phyloP scores from a whole-genome alignment of 2,113 vertebrate genomes.

The Ictalurus furcatus region DNA sequence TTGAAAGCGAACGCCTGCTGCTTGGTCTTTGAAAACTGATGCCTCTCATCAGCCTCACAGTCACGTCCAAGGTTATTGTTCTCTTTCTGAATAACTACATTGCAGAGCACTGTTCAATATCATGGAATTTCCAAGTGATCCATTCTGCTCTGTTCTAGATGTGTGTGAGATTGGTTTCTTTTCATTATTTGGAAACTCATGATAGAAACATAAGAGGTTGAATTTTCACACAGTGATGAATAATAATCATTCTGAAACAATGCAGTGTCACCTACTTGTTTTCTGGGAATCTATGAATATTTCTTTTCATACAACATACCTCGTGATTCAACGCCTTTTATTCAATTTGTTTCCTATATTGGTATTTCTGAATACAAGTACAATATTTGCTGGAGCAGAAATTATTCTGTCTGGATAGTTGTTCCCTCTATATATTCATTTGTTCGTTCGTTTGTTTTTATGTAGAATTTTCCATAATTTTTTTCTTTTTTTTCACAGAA shows the following conservation, averaged over 20 bases:
- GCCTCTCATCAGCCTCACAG: background rate
- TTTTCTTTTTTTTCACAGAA: background rate
- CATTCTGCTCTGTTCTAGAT: background rate
- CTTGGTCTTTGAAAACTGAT: background rate
- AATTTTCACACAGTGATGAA: conserved; percentile 6
- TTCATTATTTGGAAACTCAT: conserved; percentile 5
- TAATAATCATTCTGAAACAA: background rate
- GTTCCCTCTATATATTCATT: background rate
- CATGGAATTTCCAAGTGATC: conserved; percentile 7
- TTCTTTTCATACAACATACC: background rate
- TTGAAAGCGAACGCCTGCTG: background rate
- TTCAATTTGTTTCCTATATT: background rate
- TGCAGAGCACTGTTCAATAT: background rate
- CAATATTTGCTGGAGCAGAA: background rate
- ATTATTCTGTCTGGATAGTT: background rate
- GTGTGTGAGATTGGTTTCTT: background rate
- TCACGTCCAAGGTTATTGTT: conserved; percentile 2
- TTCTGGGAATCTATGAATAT: background rate
- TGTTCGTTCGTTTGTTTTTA: background rate
- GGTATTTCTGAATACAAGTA: background rate
- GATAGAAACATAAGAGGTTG: conserved; percentile 1
- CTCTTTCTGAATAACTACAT: conserved; percentile 4
- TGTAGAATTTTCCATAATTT: background rate
- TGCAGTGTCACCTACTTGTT: background rate
- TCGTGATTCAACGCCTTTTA: background rate